Evolutionary conservation across 2,113 vertebrate species (phyloP).

Genomic region (Rhagologus leucostigma): DNA sequence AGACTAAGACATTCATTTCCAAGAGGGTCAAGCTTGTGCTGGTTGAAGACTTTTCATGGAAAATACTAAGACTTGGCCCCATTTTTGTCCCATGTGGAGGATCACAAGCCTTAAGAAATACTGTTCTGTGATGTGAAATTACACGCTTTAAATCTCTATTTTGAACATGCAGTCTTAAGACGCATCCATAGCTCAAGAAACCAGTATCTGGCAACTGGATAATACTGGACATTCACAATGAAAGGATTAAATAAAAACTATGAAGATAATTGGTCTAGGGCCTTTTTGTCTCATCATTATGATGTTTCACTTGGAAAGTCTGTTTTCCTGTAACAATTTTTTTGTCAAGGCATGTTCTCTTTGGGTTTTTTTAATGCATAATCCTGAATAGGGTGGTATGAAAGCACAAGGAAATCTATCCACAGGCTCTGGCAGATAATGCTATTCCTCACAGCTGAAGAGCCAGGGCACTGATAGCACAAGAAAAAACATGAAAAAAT

Average conservation of each 20-base stretch:
- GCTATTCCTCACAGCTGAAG: not conserved
- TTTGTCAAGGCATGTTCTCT: not conserved
- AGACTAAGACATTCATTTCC: not conserved
- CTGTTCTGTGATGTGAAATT: not conserved
- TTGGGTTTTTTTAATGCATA: not conserved
- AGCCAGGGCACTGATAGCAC: not conserved
- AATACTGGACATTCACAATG: rapidly evolving
- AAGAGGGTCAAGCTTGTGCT: not conserved
- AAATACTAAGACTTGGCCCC: not conserved
- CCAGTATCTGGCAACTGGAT: not conserved
- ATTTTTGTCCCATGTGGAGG: not conserved
- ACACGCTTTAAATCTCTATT: not conserved
- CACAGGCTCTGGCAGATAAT: not conserved
- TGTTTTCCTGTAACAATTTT: not conserved
- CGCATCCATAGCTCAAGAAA: not conserved
- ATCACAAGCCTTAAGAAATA: not conserved
- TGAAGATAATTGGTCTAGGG: not conserved
- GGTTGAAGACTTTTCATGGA: not conserved
- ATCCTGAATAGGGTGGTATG: not conserved
- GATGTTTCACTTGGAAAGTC: not conserved
- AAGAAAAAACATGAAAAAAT: not conserved
- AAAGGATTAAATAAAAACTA: not conserved
- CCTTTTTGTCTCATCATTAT: not conserved
- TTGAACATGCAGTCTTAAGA: not conserved
- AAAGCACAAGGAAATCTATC: not conserved